Evolutionary conservation across 2,797 vertebrate species (phyloP).

Genomic region (Perodicticus potto): DNA sequence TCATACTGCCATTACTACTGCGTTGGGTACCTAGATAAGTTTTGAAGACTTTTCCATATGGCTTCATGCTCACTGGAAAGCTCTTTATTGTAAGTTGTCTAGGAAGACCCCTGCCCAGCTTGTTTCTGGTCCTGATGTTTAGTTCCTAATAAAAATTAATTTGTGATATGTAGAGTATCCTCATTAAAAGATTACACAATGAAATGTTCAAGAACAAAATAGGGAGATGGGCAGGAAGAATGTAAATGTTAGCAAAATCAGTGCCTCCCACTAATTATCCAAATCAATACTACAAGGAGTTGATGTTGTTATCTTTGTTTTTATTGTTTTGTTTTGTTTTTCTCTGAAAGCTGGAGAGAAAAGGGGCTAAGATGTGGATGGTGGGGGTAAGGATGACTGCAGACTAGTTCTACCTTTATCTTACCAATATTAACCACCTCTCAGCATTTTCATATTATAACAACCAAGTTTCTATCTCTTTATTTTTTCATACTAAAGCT

Average conservation of each 20-base stretch:
- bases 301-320: not conserved
- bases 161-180: not conserved
- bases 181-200: constrained; percentile 7
- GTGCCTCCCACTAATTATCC: not conserved
- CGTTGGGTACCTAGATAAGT: not conserved
- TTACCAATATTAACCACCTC: not conserved
- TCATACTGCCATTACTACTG: not conserved
- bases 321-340: not conserved
- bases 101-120: not conserved
- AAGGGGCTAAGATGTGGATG: not conserved
- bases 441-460: not conserved
- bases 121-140: constrained; percentile 20
- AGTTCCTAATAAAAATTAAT: constrained; percentile 1
- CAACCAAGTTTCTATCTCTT: not conserved
- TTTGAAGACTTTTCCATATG: constrained; percentile 15
- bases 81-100: not conserved
- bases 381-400: not conserved
- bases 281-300: not conserved
- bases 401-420: not conserved
- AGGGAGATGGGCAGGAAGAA: not conserved
- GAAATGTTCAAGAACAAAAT: constrained; percentile 3
- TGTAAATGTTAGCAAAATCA: not conserved
- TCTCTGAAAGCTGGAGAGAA: not conserved
- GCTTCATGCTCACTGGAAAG: not conserved
- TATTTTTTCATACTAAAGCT: not conserved